Percentiles rank a stretch among this genome's conserved stretches.
phyloP scores from a whole-genome alignment of 2,888 invertebrate species.

The Laothoe populi region DNA sequence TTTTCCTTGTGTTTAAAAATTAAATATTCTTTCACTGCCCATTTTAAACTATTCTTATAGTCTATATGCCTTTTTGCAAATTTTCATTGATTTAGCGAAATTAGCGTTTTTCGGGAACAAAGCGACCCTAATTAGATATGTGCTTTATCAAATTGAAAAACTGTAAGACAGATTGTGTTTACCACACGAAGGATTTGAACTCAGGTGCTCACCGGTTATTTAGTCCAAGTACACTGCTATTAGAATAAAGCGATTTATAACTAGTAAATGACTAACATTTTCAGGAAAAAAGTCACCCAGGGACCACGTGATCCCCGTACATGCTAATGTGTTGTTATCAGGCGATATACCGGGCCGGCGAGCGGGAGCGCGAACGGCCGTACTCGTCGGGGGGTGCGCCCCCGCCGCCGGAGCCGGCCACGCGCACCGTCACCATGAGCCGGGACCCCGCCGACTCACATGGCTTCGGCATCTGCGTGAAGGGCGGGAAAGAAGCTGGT shows the following conservation, averaged over 20 bases:
- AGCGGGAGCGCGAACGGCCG: conserved; percentile 82
- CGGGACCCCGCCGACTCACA: conserved; percentile 92
- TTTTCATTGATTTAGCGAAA: too few species aligned
- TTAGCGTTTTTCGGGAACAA: too few species aligned
- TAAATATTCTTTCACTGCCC: too few species aligned
- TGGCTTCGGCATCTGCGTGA: conserved; percentile 96
- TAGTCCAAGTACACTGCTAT: too few species aligned
- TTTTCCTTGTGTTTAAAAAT: background rate
- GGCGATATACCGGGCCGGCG: conserved; percentile 84
- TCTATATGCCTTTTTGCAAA: too few species aligned
- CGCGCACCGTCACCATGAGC: conserved; percentile 94
- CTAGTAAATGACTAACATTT: background rate
- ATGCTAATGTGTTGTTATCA: conserved; percentile 34
- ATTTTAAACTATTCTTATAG: too few species aligned
- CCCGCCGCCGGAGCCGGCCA: conserved; percentile 90
- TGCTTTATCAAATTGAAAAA: too few species aligned
- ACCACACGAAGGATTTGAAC: too few species aligned
- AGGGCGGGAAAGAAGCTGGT: conserved; percentile 96
- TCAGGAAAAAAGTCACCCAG: background rate
- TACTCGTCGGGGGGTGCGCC: conserved; percentile 84
- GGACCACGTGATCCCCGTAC: background rate
- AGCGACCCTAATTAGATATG: too few species aligned
- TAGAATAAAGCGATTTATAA: background rate
- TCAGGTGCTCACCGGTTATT: too few species aligned
- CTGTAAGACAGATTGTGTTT: too few species aligned